These are phyloP conservation scores for Andrena chrysosceles DNA, from an alignment of 2,888 invertebrate genomes.

Conservation along the genomic window DNA sequence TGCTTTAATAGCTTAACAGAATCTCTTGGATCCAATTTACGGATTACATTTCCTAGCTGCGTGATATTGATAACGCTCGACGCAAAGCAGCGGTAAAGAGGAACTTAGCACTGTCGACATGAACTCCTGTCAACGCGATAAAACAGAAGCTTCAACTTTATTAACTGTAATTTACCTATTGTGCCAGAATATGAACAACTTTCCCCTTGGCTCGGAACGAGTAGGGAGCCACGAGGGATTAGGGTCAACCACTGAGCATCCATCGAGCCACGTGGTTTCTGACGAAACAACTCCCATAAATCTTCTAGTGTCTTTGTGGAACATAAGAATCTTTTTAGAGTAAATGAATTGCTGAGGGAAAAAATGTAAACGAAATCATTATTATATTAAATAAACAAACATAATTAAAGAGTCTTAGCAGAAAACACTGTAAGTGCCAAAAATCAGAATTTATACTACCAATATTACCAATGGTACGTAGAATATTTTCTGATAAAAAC, in stretches of 20 bases:
- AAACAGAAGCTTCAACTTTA: slow-evolving; percentile 46
- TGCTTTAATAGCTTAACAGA: neutral
- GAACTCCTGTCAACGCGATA: slow-evolving; percentile 1
- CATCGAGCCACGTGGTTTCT: slow-evolving; percentile 48
- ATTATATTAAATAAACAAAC: too few relatives aligned
- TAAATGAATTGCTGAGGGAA: too few relatives aligned
- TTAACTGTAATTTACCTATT: slow-evolving; percentile 49
- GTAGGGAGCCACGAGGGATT: slow-evolving; percentile 56
- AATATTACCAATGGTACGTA: too few relatives aligned
- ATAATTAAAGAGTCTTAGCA: too few relatives aligned
- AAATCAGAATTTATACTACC: too few relatives aligned
- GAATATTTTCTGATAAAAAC: too few relatives aligned
- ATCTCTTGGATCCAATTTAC: neutral
- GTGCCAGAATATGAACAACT: slow-evolving; percentile 33
- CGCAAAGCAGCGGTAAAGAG: neutral
- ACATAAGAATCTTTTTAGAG: slow-evolving; percentile 10
- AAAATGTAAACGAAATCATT: too few relatives aligned
- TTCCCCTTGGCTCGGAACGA: slow-evolving; percentile 46
- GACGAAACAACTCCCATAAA: slow-evolving; percentile 50
- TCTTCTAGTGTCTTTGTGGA: slow-evolving; percentile 13
- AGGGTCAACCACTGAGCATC: slow-evolving; percentile 63
- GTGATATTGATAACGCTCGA: slow-evolving; percentile 1
- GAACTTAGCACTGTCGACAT: slow-evolving; percentile 9
- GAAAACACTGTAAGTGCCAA: too few relatives aligned
- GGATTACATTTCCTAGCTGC: neutral